Base-by-base conservation (phyloP, 1,140 invertebrate genomes). In the Tetramorium simillimum region DNA sequence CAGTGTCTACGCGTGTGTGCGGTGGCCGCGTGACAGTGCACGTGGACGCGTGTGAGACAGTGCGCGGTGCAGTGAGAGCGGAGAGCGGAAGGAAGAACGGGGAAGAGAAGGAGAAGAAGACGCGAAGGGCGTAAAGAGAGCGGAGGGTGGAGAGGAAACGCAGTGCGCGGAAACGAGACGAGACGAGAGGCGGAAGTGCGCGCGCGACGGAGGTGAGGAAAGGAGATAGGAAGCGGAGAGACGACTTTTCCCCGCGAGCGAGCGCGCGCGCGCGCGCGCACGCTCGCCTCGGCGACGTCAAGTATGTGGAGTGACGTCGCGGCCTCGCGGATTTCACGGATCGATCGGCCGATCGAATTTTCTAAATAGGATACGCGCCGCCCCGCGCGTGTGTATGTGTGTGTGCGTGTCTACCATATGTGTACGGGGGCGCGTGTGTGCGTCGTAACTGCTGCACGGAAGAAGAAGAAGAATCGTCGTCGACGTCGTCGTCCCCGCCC, bases 401-500 rank as follows among this genome's bases (percentile, higher is more conserved):
- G 24, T 28, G 24, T 28, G 24, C 69, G 67, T n/a, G 69, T 12
- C 43, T 72, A 49, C 89, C 89, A 88, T 90, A 93, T 93, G 93
- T 92, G 91, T 88, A 90, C 91, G 90, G 89, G 91, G 89, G 89
- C 84, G 91, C 88, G 90, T 87, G 86, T 89, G 90, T 91, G 91
- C 93, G 91, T 87, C 93, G 91, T 86, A 87, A 93, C 88, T 86
- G 77, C 86, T 58, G 91, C 91, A 91, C 92, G 93, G 65, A 69
- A 46, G 65, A 69, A 21, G 90, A 90, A 65, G 62, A 90, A 28
- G 90, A 91, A 70, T 58, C 65, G 40, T 84, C 67, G 40, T 73
- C 80, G 53, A 49, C 80, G 80, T 89, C 90, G 92, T 93, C 90
- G 92, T 93, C 92, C 92, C 89, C 91, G 91, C 86, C 91, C 92